A percentile compares a stretch with the other conserved stretches of the same genome.
These are phyloP conservation scores for Mus musculus DNA, from an alignment of 2,113 vertebrate species.

Conservation along the genomic window GRCm39 chrX:44234001-44234500, in stretches of 20 bases:
- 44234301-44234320: background rate
- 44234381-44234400: constrained; percentile 2
- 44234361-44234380: background rate
- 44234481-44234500: background rate
- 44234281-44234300: background rate
- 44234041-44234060: background rate
- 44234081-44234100: background rate
- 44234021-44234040: background rate
- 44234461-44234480: constrained; percentile 19
- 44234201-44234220: too few species aligned
- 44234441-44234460: background rate
- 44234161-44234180: background rate
- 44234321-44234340: constrained; percentile 15
- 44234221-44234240: background rate
- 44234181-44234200: background rate
- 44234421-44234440: background rate
- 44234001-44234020: background rate
- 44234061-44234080: background rate
- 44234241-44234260: constrained; percentile 21
- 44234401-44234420: background rate
- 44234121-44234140: background rate
- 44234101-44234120: background rate
- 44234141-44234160: background rate
- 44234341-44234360: background rate
- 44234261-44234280: constrained; percentile 12